Base-by-base conservation (phyloP, 2,797 vertebrate genomes). In the Lemur catta region DNA sequence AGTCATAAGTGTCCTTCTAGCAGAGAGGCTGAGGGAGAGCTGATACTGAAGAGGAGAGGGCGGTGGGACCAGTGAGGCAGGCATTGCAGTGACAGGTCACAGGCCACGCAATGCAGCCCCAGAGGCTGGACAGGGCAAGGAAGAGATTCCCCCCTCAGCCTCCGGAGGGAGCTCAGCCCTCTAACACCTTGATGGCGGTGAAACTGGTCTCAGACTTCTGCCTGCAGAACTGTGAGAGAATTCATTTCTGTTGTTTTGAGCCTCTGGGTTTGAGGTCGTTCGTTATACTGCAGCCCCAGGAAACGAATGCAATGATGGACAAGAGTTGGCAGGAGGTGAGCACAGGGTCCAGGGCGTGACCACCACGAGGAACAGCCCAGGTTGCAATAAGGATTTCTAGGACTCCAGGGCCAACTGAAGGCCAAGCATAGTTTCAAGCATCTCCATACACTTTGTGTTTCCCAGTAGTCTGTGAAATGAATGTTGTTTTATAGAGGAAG, bases 101-200 rank as follows among this genome's bases (percentile, higher is more conserved):
- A 15, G 28, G 57, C 41, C 35, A 26, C 26, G 41, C 35, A 41
- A 75, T 9, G 63, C 14, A 12, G 14, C 28, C 15, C 28, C 72
- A 38, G 35, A 30, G 11, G 10, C 13, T 15, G 0, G 67, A 59
- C 0, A 1, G 35, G 20, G 14, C 11, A 1, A 65, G 30, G 46
- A 15, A 10, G 22, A 3, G 4, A 18, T 26, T 17, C 8, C 50
- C 52, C n/a, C 14, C 18, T 0, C 33, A 15, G 17, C 33, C 20
- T 48, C 33, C 0, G 15, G 24, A 28, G 13, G n/a, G 57, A 12
- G n/a, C 33, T 50, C 35, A 55, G 38, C 33, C 50, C 30, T 46
- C 50, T 1, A 9, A 69, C 52, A n/a, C 43, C 81, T 14, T n/a
- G 61, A 22, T 50, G 28, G 38, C 28, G 7, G 9, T 0, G 24